Conservation (phyloP, 2,113 vertebrate genomes). For the Murina feae region DNA sequence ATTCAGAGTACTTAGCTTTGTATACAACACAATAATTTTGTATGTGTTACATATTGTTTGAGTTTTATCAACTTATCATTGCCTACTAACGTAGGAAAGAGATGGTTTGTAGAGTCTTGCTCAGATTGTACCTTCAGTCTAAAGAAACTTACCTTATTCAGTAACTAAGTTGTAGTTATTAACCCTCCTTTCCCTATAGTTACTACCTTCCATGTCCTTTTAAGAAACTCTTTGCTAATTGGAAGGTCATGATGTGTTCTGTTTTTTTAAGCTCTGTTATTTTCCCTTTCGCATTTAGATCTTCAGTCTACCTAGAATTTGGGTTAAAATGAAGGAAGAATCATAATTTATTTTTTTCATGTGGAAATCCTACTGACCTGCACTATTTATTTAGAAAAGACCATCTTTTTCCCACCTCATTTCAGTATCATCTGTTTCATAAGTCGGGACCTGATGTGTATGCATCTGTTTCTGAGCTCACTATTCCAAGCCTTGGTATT, state of each 20-base stretch:
- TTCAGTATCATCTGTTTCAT: neutral
- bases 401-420: neutral
- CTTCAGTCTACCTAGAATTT: neutral
- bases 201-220: neutral
- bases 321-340: neutral
- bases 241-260: neutral
- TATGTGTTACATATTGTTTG: neutral
- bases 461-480: neutral
- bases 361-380: neutral
- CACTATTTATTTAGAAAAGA: neutral
- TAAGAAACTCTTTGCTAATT: neutral
- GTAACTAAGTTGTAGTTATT: neutral
- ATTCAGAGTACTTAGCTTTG: neutral
- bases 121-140: neutral
- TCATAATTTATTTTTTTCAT: neutral
- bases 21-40: neutral
- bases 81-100: neutral
- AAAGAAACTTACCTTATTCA: neutral
- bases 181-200: neutral
- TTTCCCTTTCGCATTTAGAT: neutral
- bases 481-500: neutral
- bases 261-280: neutral
- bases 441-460: neutral
- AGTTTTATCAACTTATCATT: neutral
- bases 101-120: neutral